Base-by-base conservation (phyloP, 2,888 invertebrate species). In the Watsonalla binaria region DNA sequence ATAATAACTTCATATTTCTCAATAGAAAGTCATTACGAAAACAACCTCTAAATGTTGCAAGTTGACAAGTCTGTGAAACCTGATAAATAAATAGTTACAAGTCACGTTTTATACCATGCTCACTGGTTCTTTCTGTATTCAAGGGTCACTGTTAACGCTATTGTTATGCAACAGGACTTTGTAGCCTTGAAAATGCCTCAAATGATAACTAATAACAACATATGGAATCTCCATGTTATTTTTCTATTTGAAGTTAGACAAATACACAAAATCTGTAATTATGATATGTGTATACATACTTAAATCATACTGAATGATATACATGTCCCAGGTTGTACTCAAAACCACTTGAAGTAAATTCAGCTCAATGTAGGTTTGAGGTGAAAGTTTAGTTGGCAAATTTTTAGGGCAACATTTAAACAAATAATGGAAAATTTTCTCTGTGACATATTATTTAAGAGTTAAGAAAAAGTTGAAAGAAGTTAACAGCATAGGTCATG, bases 101-200 rank as follows among this genome's bases (percentile, higher is more conserved):
- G 79, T 90, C 89, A 88, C 88, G 88, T 88, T 89, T 85, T 83
- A 55, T 70, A 78, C 80, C 87, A 88, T 85, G 87, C 85, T 78
- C 59, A 63, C 60, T 55, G 61, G 39, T 54, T 53, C 47, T 37
- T 13, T 64, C 59, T 54, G 54, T 56, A 59, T 54, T 60, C 52
- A 55, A 52, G 34, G 35, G 37, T 9, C 37, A 9, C 37, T 37
- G 37, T 37, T 37, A 6, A 47, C 39, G 7, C 35, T 9, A 11
- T 35, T 35, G n/a, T 13, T 48, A 8, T 48, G 6, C 35, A 35
- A 13, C 13, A 9, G 9, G 47, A 13, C n/a, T 11, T 11, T 42
- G 42, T 42, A 4, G 11, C 42, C 42, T 42, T 11, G 42, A 42
- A 5, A 42, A 8, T 11, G 9, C 2, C 5, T 42, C 8, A 11